These are phyloP conservation scores for Oasisia sp. DNA, from an alignment of 2,888 invertebrate species.

Conservation along the genomic window DNA sequence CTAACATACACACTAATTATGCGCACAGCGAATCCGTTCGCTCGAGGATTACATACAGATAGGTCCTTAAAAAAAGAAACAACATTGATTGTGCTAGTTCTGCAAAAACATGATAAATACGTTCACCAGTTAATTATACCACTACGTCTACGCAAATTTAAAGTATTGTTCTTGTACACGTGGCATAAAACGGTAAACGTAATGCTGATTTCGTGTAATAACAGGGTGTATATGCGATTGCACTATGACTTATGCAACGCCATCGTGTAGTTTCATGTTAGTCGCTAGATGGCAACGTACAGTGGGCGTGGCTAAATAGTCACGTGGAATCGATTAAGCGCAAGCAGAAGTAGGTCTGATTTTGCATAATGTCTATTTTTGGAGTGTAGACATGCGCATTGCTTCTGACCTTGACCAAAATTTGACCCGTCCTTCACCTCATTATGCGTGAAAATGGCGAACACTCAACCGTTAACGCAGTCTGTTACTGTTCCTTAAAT, in stretches of 20 bases:
- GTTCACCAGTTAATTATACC: too few relatives aligned
- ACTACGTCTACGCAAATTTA: too few relatives aligned
- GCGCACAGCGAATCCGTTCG: too few relatives aligned
- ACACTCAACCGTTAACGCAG: neutral
- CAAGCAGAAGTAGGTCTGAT: neutral
- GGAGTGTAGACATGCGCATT: neutral
- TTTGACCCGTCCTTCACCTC: slow-evolving; percentile 11
- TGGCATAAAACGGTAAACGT: neutral
- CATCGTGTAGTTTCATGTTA: neutral
- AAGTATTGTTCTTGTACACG: too few relatives aligned
- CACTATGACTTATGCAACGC: neutral
- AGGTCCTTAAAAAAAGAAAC: too few relatives aligned
- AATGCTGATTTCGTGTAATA: neutral
- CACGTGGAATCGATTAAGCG: neutral
- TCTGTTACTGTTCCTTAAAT: neutral
- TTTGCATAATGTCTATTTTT: neutral
- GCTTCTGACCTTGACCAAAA: neutral
- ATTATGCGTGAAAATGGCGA: slow-evolving; percentile 10
- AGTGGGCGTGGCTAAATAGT: neutral
- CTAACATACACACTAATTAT: too few relatives aligned
- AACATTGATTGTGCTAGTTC: too few relatives aligned
- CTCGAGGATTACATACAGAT: too few relatives aligned
- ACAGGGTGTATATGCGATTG: neutral
- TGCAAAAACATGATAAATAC: too few relatives aligned
- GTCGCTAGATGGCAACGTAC: slow-evolving; percentile 3